Conservation (phyloP, 2,888 invertebrate species). For the Sthenelais limicola region DNA sequence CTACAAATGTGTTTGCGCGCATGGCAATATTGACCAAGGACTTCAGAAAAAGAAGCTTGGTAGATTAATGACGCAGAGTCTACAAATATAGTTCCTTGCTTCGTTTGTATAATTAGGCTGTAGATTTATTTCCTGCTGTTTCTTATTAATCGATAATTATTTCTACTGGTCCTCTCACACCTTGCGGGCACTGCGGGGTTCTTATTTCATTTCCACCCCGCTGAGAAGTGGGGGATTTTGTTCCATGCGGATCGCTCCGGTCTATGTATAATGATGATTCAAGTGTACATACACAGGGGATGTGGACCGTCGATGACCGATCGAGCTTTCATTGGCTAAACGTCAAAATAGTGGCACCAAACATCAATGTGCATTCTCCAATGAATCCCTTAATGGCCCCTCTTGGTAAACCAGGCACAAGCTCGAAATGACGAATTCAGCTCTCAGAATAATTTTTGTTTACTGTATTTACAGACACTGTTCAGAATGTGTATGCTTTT, state of each 20-base stretch:
- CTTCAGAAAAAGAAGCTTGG: constrained; percentile 3
- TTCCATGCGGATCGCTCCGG: too few relatives aligned
- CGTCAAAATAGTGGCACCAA: not conserved
- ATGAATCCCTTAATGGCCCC: too few relatives aligned
- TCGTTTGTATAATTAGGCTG: constrained; percentile 20
- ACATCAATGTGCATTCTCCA: constrained; percentile 7
- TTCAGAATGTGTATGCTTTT: too few relatives aligned
- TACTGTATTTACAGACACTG: too few relatives aligned
- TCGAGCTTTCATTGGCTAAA: not conserved
- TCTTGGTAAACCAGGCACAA: too few relatives aligned
- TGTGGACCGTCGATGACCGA: constrained; percentile 19
- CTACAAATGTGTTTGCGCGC: constrained; percentile 16
- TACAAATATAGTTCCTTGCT: not conserved
- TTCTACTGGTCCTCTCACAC: not conserved
- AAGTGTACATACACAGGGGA: too few relatives aligned
- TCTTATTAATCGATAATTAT: constrained; percentile 33
- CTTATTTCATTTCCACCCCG: constrained; percentile 32
- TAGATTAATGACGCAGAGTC: constrained; percentile 8
- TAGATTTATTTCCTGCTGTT: constrained; percentile 19
- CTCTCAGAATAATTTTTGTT: too few relatives aligned
- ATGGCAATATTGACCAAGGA: constrained; percentile 9
- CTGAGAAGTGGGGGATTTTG: constrained; percentile 9
- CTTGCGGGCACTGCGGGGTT: not conserved
- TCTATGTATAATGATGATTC: constrained; percentile 30
- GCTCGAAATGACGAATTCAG: too few relatives aligned